phyloP scores from a whole-genome alignment of 37 sponge, comb jelly and placozoan species.

The Dysidea cf. avara region DNA sequence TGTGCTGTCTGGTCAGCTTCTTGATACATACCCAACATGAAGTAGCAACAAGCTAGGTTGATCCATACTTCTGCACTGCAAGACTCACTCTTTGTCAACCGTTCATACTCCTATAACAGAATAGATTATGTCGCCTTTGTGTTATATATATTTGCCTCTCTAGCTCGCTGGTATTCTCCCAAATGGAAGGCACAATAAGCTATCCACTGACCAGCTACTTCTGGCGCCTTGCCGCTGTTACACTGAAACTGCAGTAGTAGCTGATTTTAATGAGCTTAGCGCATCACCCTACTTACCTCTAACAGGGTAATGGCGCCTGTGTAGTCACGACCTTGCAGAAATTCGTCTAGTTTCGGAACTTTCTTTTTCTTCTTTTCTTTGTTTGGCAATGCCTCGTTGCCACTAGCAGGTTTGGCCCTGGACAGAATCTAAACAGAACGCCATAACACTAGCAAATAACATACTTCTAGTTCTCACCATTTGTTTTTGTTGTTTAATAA shows the following conservation, averaged over 20 bases:
- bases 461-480: constrained; percentile 1
- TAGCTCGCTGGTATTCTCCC: constrained; percentile 84
- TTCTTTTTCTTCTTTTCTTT: constrained; percentile 87
- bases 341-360: constrained; percentile 87
- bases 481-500: not conserved
- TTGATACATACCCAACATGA: constrained; percentile 96
- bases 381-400: constrained; percentile 14
- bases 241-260: constrained; percentile 54
- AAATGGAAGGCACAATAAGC: constrained; percentile 93
- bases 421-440: constrained; percentile 51
- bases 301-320: constrained; percentile 92
- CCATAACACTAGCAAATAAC: not conserved
- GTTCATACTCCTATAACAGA: constrained; percentile 79
- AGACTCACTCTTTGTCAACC: constrained; percentile 41
- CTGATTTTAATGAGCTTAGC: not conserved
- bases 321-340: constrained; percentile 84
- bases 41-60: constrained; percentile 85
- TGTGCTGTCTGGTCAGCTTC: constrained; percentile 72
- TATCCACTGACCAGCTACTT: constrained; percentile 70
- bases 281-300: constrained; percentile 58
- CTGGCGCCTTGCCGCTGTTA: constrained; percentile 47
- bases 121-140: not conserved
- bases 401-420: constrained; percentile 66
- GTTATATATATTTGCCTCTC: constrained; percentile 36
- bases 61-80: constrained; percentile 71